A percentile compares a stretch with the other conserved stretches of the same genome.
phyloP scores from a whole-genome alignment of 1,140 invertebrate genomes.

The Rhizoglyphus robini region DNA sequence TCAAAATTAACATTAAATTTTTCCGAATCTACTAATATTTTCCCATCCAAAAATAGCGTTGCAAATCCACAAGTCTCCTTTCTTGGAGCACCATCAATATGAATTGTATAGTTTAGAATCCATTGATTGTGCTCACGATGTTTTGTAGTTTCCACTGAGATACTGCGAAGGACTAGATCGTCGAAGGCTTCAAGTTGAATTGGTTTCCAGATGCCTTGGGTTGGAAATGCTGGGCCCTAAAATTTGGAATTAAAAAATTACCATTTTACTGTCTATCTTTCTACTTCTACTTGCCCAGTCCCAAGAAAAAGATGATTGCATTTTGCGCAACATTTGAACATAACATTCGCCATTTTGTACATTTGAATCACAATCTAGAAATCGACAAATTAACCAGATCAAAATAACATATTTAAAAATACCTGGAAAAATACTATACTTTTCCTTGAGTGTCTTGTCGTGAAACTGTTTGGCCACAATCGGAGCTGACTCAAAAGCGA shows the following conservation, averaged over 20 bases:
- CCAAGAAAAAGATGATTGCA: constrained; percentile 92
- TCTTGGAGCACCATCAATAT: background rate
- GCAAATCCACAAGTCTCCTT: background rate
- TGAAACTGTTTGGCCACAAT: constrained; percentile 46
- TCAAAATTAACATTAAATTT: background rate
- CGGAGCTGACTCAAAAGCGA: constrained; percentile 62
- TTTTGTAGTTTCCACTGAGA: constrained; percentile 28
- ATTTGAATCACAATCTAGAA: constrained; percentile 47
- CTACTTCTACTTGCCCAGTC: constrained; percentile 72
- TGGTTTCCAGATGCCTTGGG: constrained; percentile 67
- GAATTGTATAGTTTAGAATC: constrained; percentile 4
- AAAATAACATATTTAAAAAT: too few species aligned
- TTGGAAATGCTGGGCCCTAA: constrained; percentile 63
- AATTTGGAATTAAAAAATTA: background rate
- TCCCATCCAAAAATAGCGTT: background rate
- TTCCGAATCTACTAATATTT: background rate
- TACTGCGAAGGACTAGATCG: constrained; percentile 37
- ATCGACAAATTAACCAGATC: background rate
- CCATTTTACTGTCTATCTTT: background rate
- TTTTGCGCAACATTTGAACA: constrained; percentile 84
- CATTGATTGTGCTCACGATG: constrained; percentile 4
- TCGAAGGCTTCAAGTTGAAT: constrained; percentile 41
- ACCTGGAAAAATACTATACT: constrained; percentile 56
- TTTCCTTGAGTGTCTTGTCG: constrained; percentile 35
- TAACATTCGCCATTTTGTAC: constrained; percentile 85